Conservation (phyloP, 2,888 invertebrate genomes). For the Pediacus dermestoides region DNA sequence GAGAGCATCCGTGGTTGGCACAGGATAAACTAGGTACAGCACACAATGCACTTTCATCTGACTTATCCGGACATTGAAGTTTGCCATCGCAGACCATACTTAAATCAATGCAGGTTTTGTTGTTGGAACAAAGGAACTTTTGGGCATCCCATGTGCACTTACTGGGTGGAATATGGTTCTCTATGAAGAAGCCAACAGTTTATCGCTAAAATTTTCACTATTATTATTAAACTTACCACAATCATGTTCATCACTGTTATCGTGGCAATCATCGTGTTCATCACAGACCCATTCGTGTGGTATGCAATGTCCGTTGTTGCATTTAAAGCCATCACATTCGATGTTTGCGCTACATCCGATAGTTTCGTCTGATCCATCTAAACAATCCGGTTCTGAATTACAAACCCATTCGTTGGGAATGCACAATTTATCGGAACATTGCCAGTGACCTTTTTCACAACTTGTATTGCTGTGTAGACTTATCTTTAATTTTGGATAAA, state of each 20-base stretch:
- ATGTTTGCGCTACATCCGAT: conserved; percentile 47
- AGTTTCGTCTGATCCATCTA: conserved; percentile 48
- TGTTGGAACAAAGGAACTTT: conserved; percentile 55
- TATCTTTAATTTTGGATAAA: conserved; percentile 1
- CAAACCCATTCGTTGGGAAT: conserved; percentile 45
- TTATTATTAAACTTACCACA: conserved; percentile 50
- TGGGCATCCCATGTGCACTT: conserved; percentile 52
- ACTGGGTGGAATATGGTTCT: conserved; percentile 37
- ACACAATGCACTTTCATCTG: conserved; percentile 58
- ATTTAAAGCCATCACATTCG: conserved; percentile 60
- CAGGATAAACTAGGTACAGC: conserved; percentile 30
- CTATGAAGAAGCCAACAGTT: conserved; percentile 38
- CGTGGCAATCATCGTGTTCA: conserved; percentile 56
- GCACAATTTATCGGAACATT: conserved; percentile 40
- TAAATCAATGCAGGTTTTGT: conserved; percentile 54
- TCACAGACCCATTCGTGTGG: conserved; percentile 56
- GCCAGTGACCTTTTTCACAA: conserved; percentile 41
- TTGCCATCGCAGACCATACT: conserved; percentile 55
- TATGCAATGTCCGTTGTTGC: conserved; percentile 56
- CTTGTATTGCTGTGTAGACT: conserved; percentile 21
- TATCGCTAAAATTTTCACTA: background rate
- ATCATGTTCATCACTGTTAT: conserved; percentile 55
- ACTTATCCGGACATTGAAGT: conserved; percentile 58
- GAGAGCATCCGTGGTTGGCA: conserved; percentile 46
- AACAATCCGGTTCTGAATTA: conserved; percentile 45